These are phyloP conservation scores for Salminus brasiliensis DNA, from an alignment of 2,113 vertebrate genomes.

Conservation along the genomic window DNA sequence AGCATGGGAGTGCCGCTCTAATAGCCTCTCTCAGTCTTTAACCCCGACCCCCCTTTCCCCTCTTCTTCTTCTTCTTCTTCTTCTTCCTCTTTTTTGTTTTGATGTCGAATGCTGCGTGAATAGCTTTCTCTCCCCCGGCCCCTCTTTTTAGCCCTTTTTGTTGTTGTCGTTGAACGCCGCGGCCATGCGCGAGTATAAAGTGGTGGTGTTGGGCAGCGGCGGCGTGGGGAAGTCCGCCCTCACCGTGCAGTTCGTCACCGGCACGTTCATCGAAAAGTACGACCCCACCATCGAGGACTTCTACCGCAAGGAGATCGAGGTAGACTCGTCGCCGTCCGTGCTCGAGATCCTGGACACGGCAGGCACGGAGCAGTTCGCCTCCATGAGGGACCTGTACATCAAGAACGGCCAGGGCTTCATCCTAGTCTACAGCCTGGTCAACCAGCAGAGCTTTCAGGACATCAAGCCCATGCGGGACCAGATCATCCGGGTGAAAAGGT, in stretches of 20 bases:
- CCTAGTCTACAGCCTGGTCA: slow-evolving; percentile 93
- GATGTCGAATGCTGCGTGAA: slow-evolving; percentile 65
- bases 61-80: neutral
- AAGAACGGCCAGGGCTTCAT: slow-evolving; percentile 97
- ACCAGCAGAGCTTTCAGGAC: slow-evolving; percentile 98
- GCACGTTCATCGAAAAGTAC: slow-evolving; percentile 96
- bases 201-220: slow-evolving; percentile 96
- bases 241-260: slow-evolving; percentile 95
- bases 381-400: slow-evolving; percentile 97
- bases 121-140: slow-evolving; percentile 36
- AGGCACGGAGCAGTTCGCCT: slow-evolving; percentile 95
- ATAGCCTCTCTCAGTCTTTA: slow-evolving; percentile 41
- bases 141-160: slow-evolving; percentile 35
- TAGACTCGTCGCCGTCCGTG: slow-evolving; percentile 94
- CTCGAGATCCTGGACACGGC: slow-evolving; percentile 96
- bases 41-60: neutral
- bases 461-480: slow-evolving; percentile 96
- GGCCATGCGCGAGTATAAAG: slow-evolving; percentile 96
- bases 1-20: slow-evolving; percentile 61
- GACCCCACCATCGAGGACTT: slow-evolving; percentile 97
- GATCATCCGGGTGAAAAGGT: slow-evolving; percentile 97
- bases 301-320: slow-evolving; percentile 97
- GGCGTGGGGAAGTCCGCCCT: slow-evolving; percentile 96
- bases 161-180: slow-evolving; percentile 43
- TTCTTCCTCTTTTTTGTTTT: slow-evolving; percentile 53